These are phyloP conservation scores for Pelmatolapia mariae DNA, from an alignment of 2,113 vertebrate genomes.

Conservation along the genomic window DNA sequence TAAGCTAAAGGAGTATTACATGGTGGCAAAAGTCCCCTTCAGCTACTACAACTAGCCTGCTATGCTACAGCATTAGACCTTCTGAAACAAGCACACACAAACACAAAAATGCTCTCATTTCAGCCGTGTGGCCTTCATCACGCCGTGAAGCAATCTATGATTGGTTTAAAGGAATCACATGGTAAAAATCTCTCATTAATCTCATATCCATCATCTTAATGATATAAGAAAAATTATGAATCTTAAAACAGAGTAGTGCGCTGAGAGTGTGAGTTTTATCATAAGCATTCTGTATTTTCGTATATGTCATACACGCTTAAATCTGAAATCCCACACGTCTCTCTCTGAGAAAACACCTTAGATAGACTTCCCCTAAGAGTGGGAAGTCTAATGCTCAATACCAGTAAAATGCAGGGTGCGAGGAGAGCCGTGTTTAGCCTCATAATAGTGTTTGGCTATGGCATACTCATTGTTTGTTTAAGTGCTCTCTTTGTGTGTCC, in stretches of 20 bases:
- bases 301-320: neutral
- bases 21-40: slow-evolving; percentile 65
- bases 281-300: neutral
- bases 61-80: neutral
- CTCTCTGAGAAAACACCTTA: neutral
- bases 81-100: neutral
- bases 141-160: neutral
- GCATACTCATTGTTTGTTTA: neutral
- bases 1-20: slow-evolving; percentile 63
- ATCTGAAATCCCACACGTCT: neutral
- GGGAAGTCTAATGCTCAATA: neutral
- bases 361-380: neutral
- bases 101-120: neutral
- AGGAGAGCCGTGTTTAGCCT: neutral
- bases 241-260: neutral
- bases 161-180: neutral
- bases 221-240: neutral
- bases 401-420: neutral
- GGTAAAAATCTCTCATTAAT: neutral
- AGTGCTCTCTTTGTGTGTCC: neutral
- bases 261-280: neutral
- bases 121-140: neutral
- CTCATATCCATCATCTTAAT: neutral
- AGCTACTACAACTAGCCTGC: neutral
- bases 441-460: neutral